Conservation (phyloP, 2,797 vertebrate species). For the Channa striata region DNA sequence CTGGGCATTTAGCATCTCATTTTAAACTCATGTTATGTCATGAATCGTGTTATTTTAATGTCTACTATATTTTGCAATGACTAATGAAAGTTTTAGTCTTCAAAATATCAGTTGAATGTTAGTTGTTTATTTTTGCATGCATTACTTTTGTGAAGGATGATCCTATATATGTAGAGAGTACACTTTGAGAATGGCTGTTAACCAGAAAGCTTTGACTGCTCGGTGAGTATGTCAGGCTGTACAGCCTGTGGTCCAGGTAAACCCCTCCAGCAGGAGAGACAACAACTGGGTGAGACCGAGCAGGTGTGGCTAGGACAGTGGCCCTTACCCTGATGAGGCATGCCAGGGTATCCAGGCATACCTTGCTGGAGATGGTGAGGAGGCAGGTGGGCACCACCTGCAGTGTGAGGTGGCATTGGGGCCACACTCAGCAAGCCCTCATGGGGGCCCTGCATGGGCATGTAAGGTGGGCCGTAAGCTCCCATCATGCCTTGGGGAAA, state of each 20-base stretch:
- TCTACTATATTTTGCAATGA: constrained; percentile 12
- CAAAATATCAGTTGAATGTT: constrained; percentile 43
- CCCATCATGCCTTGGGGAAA: constrained; percentile 99
- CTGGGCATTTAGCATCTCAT: constrained; percentile 6
- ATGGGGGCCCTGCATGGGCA: constrained; percentile 98
- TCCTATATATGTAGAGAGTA: constrained; percentile 30
- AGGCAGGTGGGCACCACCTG: constrained; percentile 89
- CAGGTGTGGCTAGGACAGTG: constrained; percentile 74
- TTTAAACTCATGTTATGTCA: neutral
- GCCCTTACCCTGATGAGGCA: constrained; percentile 97
- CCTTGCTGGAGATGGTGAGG: constrained; percentile 93
- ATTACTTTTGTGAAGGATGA: constrained; percentile 45
- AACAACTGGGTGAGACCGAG: constrained; percentile 84
- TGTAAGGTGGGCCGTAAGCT: constrained; percentile 97
- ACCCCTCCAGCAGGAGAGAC: constrained; percentile 84
- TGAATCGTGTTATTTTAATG: constrained; percentile 22
- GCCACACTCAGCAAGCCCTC: constrained; percentile 99
- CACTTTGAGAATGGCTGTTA: constrained; percentile 20
- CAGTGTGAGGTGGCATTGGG: constrained; percentile 95
- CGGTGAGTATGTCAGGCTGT: constrained; percentile 44
- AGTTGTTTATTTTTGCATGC: constrained; percentile 68
- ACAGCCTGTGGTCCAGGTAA: constrained; percentile 76
- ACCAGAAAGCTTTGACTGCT: constrained; percentile 44
- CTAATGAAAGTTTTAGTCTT: constrained; percentile 44
- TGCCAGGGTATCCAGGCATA: constrained; percentile 96